Base-by-base conservation (phyloP, 2,888 invertebrate species). In the Euspilapteryx auroguttella region DNA sequence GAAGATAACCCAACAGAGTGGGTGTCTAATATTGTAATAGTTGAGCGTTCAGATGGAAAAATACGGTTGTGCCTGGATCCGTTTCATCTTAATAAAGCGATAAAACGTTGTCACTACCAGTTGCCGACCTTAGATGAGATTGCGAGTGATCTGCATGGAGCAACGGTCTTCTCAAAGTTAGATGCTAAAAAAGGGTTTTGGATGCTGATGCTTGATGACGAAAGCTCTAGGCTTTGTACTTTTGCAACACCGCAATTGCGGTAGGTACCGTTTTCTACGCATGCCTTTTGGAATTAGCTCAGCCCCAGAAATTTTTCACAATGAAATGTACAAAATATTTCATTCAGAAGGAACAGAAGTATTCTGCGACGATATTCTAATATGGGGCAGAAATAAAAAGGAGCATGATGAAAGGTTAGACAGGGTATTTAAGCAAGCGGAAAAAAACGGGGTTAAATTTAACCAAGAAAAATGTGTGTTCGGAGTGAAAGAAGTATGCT, bases 1-100 rank as follows among this genome's bases (percentile, higher is more conserved):
- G n/a, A n/a, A n/a, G n/a, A n/a, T n/a, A n/a, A n/a, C n/a, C n/a
- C n/a, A n/a, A n/a, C n/a, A n/a, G n/a, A n/a, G n/a, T n/a, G n/a
- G n/a, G n/a, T n/a, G n/a, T n/a, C n/a, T n/a, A n/a, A n/a, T n/a
- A n/a, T n/a, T n/a, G n/a, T n/a, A n/a, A n/a, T n/a, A n/a, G n/a
- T n/a, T n/a, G n/a, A n/a, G n/a, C n/a, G n/a, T n/a, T n/a, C 24
- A 4, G 14, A 27, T 11, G 33, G 29, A 14, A 20, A 26, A 3
- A 23, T 37, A 12, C 23, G 38, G 6, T 27, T 42, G 7, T 42
- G 37, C 23, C 21, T 42, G 25, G 40, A 41, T 29, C 42, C 39
- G 4, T 9, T 12, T 26, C 20, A 33, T 21, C 27, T 40, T 24
- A 40, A 41, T 28, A 33, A 38, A 29, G 12, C 9, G 6, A 32